These are phyloP conservation scores for Leptinotarsa lineolata DNA, from an alignment of 1,140 invertebrate species.

Conservation along the genomic window DNA sequence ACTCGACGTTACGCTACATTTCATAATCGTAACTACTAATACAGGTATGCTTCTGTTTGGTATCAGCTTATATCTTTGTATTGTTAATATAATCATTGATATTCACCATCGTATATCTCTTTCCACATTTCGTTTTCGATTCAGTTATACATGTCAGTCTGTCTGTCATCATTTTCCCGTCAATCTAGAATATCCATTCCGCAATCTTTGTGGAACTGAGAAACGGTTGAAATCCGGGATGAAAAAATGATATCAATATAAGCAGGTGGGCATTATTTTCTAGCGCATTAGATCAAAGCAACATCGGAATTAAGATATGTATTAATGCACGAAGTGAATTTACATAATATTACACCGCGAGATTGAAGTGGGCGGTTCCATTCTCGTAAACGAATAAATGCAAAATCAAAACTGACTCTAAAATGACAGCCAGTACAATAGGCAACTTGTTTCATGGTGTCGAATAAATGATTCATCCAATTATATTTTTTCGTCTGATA, in stretches of 20 bases:
- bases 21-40: no score
- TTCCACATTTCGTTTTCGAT: no score
- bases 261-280: not conserved
- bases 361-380: constrained; percentile 17
- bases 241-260: not conserved
- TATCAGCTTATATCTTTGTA: no score
- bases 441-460: not conserved
- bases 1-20: no score
- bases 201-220: not conserved
- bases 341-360: constrained; percentile 21
- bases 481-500: constrained; percentile 7
- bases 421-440: constrained; percentile 13
- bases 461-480: constrained; percentile 18
- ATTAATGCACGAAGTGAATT: constrained; percentile 17
- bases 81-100: no score
- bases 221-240: not conserved
- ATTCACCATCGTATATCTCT: no score
- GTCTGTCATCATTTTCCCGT: no score
- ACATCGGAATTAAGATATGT: constrained; percentile 16
- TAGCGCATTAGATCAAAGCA: constrained; percentile 1
- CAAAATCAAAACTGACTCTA: constrained; percentile 3
- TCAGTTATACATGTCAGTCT: no score
- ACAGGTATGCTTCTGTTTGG: no score
- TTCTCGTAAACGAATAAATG: constrained; percentile 12
- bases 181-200: no score